phyloP scores from a whole-genome alignment of 2,113 vertebrate genomes.

The Polyodon spathula region DNA sequence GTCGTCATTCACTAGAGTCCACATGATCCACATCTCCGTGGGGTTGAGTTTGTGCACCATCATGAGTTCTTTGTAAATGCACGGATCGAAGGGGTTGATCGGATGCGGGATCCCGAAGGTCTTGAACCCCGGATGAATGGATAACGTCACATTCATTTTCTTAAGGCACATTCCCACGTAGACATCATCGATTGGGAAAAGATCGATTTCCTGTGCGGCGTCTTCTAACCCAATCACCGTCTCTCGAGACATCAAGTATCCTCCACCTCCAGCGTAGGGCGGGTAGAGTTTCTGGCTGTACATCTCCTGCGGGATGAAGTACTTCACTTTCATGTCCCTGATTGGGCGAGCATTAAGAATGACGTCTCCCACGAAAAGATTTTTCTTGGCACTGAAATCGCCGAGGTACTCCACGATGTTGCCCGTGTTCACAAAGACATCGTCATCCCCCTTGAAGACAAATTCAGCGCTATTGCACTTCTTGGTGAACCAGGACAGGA shows the following conservation, averaged over 20 bases:
- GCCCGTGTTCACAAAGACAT: conserved; percentile 56
- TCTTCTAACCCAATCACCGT: conserved; percentile 38
- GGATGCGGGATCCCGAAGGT: conserved; percentile 56
- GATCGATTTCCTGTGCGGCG: conserved; percentile 31
- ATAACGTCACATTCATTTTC: conserved; percentile 46
- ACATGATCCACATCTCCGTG: conserved; percentile 63
- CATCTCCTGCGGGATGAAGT: conserved; percentile 57
- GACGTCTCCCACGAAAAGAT: conserved; percentile 60
- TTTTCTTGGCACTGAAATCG: conserved; percentile 34
- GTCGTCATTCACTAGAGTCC: conserved; percentile 53
- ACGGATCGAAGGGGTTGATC: conserved; percentile 53
- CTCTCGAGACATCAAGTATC: conserved; percentile 57
- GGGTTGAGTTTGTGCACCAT: conserved; percentile 56
- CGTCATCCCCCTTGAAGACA: conserved; percentile 59
- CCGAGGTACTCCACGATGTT: conserved; percentile 57
- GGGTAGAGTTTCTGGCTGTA: conserved; percentile 51
- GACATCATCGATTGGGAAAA: conserved; percentile 66
- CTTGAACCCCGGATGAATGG: conserved; percentile 57
- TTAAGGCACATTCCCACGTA: conserved; percentile 65
- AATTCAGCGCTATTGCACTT: conserved; percentile 43
- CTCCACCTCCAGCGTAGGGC: conserved; percentile 54
- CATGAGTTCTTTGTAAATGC: conserved; percentile 56
- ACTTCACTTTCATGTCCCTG: conserved; percentile 55
- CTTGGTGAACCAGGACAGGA: conserved; percentile 51
- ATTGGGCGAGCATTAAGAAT: conserved; percentile 51